Conservation (phyloP, 2,888 invertebrate genomes). For the Junonia oenone region DNA sequence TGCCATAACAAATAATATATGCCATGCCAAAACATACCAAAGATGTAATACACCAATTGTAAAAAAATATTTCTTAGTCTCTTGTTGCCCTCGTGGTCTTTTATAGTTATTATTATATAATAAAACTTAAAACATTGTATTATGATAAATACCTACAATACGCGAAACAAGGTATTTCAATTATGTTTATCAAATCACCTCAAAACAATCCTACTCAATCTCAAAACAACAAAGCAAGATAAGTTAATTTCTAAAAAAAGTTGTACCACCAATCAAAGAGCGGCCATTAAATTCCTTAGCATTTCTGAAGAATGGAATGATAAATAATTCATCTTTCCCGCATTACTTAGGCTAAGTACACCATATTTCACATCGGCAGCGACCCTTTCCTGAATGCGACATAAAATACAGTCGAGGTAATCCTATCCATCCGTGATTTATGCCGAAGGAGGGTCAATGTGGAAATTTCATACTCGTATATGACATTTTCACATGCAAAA, state of each 20-base stretch:
- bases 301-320: constrained; percentile 58
- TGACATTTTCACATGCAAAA: constrained; percentile 42
- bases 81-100: too few species aligned
- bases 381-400: constrained; percentile 69
- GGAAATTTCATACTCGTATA: constrained; percentile 54
- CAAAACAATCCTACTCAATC: background rate
- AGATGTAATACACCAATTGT: too few species aligned
- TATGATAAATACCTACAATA: too few species aligned
- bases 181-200: too few species aligned
- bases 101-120: too few species aligned
- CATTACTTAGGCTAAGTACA: constrained; percentile 73
- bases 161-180: too few species aligned
- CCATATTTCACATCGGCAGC: constrained; percentile 64
- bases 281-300: constrained; percentile 42
- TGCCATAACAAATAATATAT: too few species aligned
- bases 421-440: constrained; percentile 76
- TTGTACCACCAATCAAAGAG: constrained; percentile 3
- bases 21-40: too few species aligned
- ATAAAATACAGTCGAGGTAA: constrained; percentile 73
- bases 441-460: constrained; percentile 64
- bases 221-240: constrained; percentile 1
- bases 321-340: constrained; percentile 73
- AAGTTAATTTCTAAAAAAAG: constrained; percentile 1
- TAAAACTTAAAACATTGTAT: too few species aligned
- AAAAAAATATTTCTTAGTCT: too few species aligned